These are phyloP conservation scores for Ictalurus punctatus DNA, from an alignment of 2,113 vertebrate species.

Conservation along the genomic window DNA sequence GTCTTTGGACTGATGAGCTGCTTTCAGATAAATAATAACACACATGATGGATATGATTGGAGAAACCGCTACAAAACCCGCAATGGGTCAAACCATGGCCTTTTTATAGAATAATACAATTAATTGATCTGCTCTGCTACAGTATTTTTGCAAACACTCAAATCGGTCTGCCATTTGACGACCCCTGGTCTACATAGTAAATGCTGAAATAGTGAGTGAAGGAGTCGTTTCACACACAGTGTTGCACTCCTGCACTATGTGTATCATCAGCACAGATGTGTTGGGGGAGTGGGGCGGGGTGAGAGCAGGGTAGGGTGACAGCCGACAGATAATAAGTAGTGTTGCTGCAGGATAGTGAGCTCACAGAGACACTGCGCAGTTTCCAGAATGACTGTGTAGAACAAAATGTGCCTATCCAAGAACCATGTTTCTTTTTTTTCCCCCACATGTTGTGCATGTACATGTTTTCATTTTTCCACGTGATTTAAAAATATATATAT, in stretches of 20 bases:
- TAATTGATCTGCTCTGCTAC: no score
- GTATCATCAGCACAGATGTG: not conserved
- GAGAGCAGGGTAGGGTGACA: constrained; percentile 14
- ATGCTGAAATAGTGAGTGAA: not conserved
- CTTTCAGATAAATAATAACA: not conserved
- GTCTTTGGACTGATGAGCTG: not conserved
- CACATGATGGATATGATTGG: no score
- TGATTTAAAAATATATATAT: not conserved
- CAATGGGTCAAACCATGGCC: not conserved
- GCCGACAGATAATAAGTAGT: constrained; percentile 26
- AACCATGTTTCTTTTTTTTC: not conserved
- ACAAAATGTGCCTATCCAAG: not conserved
- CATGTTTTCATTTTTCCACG: not conserved
- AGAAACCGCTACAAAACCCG: not conserved
- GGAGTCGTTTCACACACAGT: not conserved
- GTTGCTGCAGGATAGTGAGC: constrained; percentile 16
- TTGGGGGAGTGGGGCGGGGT: not conserved
- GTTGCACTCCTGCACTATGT: not conserved
- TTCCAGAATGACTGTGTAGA: not conserved
- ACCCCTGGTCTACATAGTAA: not conserved
- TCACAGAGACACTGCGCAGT: constrained; percentile 1
- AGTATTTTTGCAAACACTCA: not conserved
- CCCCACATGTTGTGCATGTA: not conserved
- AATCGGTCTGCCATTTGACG: rapidly evolving
- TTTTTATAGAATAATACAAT: not conserved